Evolutionary conservation across 2,888 invertebrate species (phyloP).

Genomic region (Prostheceraeus crozeri): DNA sequence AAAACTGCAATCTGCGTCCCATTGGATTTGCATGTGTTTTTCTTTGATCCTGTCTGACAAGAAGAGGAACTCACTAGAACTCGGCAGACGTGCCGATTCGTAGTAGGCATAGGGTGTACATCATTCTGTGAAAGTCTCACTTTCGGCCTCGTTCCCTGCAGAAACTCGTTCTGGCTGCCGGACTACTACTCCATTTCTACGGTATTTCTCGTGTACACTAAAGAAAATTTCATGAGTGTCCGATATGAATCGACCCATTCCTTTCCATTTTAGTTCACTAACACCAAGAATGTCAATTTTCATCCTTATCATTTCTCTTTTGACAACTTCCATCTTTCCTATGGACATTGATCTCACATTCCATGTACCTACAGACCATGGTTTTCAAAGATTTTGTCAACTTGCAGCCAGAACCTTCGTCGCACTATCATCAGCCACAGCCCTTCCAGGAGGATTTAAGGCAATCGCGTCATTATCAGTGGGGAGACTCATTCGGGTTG

Average conservation of each 20-base stretch:
- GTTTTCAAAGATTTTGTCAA: neutral
- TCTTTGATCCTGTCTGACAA: too few relatives aligned
- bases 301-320: slow-evolving; percentile 10
- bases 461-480: neutral
- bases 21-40: too few relatives aligned
- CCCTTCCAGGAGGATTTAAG: slow-evolving; percentile 2
- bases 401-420: neutral
- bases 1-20: too few relatives aligned
- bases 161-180: too few relatives aligned
- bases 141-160: too few relatives aligned
- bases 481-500: too few relatives aligned
- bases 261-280: slow-evolving; percentile 15
- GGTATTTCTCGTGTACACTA: too few relatives aligned
- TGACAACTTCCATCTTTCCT: slow-evolving; percentile 4
- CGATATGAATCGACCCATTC: slow-evolving; percentile 6
- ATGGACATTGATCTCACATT: slow-evolving; percentile 10
- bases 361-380: neutral
- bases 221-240: slow-evolving; percentile 8
- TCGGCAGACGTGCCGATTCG: too few relatives aligned
- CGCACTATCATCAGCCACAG: slow-evolving; percentile 6
- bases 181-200: too few relatives aligned
- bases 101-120: too few relatives aligned
- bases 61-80: too few relatives aligned
- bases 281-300: slow-evolving; percentile 5
- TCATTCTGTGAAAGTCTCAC: too few relatives aligned